These are phyloP conservation scores for Psettodes erumei DNA, from an alignment of 2,113 vertebrate species.

Conservation along the genomic window DNA sequence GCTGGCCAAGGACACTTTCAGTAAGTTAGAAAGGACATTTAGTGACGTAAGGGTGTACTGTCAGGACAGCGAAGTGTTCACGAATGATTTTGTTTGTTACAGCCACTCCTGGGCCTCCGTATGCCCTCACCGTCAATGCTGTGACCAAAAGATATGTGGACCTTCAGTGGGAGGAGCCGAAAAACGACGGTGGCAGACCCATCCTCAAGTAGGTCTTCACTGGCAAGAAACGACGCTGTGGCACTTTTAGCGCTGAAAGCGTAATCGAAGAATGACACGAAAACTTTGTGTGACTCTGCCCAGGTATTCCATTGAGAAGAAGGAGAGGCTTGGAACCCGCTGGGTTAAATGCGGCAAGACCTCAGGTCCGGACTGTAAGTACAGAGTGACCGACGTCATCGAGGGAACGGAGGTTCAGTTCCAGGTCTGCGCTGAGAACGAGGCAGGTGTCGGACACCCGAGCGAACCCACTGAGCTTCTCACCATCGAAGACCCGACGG, in stretches of 20 bases:
- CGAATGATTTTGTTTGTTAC: background rate
- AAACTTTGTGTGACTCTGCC: background rate
- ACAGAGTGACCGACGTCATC: slow-evolving; percentile 95
- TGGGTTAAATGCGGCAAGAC: slow-evolving; percentile 98
- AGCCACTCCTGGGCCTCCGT: slow-evolving; percentile 97
- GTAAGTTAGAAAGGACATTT: slow-evolving; percentile 78
- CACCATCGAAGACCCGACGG: slow-evolving; percentile 93
- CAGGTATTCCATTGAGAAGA: slow-evolving; percentile 97
- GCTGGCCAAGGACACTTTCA: slow-evolving; percentile 96
- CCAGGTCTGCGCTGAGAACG: slow-evolving; percentile 96
- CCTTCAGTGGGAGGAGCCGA: slow-evolving; percentile 95
- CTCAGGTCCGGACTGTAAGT: slow-evolving; percentile 92
- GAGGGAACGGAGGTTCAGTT: slow-evolving; percentile 99
- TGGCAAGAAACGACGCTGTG: background rate
- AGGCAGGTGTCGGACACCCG: slow-evolving; percentile 94
- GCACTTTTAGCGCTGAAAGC: too few species aligned
- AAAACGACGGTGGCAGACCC: slow-evolving; percentile 96
- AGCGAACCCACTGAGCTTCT: slow-evolving; percentile 97
- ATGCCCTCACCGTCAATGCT: slow-evolving; percentile 88
- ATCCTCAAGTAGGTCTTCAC: slow-evolving; percentile 86
- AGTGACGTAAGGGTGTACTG: background rate
- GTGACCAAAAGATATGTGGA: slow-evolving; percentile 95
- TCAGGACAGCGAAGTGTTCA: background rate
- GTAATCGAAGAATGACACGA: too few species aligned
- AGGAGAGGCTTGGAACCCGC: slow-evolving; percentile 96